Base-by-base conservation (phyloP, 1,140 invertebrate genomes). In the Thalassaphorura encarpata region DNA sequence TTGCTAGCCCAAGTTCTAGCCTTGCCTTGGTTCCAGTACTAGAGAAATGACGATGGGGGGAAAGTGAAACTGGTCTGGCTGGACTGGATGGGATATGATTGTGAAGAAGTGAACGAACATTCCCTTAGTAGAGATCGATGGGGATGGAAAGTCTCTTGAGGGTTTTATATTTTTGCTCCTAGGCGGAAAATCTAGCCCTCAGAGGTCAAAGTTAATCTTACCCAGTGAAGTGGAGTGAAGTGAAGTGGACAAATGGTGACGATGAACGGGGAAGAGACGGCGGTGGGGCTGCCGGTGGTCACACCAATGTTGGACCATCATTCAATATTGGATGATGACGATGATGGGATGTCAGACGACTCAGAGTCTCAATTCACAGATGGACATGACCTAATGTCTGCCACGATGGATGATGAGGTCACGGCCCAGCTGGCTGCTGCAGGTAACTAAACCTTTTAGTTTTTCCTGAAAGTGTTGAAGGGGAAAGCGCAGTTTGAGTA, bases 361-460 rank as follows among this genome's bases (percentile, higher is more conserved):
- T 83, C 76, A 66, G 85, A 79, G 66, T 69, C 3, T 61, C n/a
- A n/a, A n/a, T 82, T 84, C 57, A 84, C 83, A 29, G 85, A 86
- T 66, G 78, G 80, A 33, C 76, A 76, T 1, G 87, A 89, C 67
- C 77, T 88, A 33, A 80, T 86, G 71, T 77, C 84, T 42, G 82
- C 80, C 53, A 83, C 85, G 39, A 86, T 88, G 79, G 85, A 86
- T 58, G 87, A 92, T 75, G 91, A 95, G 70, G 89, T 97, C 53
- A 95, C 92, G 61, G 88, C 92, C 69, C 92, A 96, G 70, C 75
- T 97, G 63, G 91, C 90, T 49, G 90, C 91, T 66, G 90, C 92
- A 74, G 91, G 90, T 84, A 42, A 31, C 11, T 11, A n/a, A 4
- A 45, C 27, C 29, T 54, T 53, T 45, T 29, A n/a, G n/a, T n/a